These are phyloP conservation scores for Sterrhoptilus dennistouni DNA, from an alignment of 2,113 vertebrate species.

Conservation along the genomic window DNA sequence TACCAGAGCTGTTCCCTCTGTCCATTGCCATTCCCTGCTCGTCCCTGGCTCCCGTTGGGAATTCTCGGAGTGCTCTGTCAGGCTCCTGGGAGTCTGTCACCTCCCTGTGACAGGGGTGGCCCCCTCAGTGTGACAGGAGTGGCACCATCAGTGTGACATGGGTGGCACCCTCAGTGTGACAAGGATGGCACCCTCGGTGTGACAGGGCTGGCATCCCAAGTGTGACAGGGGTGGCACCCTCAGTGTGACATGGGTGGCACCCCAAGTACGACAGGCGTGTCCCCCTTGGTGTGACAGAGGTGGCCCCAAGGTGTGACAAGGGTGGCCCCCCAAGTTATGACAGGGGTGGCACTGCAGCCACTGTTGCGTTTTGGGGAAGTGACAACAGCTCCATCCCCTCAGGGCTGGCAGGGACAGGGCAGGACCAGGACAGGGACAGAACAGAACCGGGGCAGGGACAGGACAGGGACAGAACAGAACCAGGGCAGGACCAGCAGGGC, in stretches of 20 bases:
- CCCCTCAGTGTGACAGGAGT: too few species aligned
- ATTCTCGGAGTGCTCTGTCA: background rate
- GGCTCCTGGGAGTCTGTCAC: background rate
- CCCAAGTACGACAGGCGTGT: too few species aligned
- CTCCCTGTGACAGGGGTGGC: background rate
- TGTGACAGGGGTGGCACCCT: too few species aligned
- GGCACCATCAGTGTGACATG: too few species aligned
- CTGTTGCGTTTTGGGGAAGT: background rate
- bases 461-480: background rate
- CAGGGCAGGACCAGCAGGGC: background rate
- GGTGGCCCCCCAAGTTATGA: too few species aligned
- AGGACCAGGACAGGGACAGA: background rate
- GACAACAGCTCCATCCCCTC: accelerated
- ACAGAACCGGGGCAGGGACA: too few species aligned
- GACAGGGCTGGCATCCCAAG: too few species aligned
- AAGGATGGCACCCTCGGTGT: too few species aligned
- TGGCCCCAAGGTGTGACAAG: too few species aligned
- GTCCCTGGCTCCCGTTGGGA: accelerated
- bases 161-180: too few species aligned
- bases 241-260: too few species aligned
- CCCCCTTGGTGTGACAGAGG: too few species aligned
- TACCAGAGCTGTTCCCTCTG: background rate
- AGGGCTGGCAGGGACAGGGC: background rate
- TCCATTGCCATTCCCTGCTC: accelerated
- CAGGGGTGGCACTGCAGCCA: background rate